Percentiles rank a stretch among this genome's conserved stretches.
Conservation (phyloP, 2,888 invertebrate species). For the Schizaphis graminum region DNA sequence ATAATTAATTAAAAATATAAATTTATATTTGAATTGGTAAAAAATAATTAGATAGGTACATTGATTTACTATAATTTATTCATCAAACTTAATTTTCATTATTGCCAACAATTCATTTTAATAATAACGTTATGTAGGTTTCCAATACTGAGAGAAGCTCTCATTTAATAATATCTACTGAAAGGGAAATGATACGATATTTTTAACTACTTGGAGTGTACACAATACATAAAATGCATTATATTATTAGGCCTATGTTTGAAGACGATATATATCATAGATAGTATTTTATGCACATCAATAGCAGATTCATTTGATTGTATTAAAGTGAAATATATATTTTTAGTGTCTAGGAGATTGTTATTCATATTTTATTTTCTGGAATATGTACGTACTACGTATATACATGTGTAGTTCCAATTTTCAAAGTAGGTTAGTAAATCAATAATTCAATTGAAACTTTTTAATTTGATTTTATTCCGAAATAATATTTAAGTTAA, state of each 20-base stretch:
- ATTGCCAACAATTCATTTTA: neutral
- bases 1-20: neutral
- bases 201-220: neutral
- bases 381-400: neutral
- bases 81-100: neutral
- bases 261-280: neutral
- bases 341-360: neutral
- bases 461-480: slow-evolving; percentile 38
- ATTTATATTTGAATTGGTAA: neutral
- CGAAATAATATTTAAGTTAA: neutral
- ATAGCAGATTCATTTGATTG: neutral
- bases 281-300: no score
- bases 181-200: neutral
- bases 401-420: neutral
- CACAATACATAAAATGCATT: neutral
- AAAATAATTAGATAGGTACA: neutral
- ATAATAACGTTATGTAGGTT: neutral
- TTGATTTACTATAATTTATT: neutral
- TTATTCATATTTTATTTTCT: neutral
- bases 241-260: neutral
- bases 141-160: neutral
- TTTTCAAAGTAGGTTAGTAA: neutral
- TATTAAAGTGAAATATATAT: neutral
- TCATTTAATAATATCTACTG: neutral
- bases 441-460: slow-evolving; percentile 37